These are phyloP conservation scores for Sciurus vulgaris DNA, from an alignment of 2,797 vertebrate species.

Conservation along the genomic window DNA sequence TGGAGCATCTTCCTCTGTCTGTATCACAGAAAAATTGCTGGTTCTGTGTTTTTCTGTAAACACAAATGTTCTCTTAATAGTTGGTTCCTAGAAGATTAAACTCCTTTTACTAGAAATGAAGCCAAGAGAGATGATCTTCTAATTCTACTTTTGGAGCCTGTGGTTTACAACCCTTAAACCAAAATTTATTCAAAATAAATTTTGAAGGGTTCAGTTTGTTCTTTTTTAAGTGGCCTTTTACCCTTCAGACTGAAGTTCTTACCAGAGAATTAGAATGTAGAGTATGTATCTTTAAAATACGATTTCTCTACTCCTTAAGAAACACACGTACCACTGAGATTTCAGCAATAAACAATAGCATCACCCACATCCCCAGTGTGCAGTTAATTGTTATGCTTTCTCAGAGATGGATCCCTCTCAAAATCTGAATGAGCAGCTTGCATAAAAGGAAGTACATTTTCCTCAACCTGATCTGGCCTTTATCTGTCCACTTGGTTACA, in stretches of 20 bases:
- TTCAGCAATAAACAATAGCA: not conserved
- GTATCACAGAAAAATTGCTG: not conserved
- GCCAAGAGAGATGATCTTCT: not conserved
- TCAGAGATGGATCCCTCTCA: not conserved
- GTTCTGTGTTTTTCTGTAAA: not conserved
- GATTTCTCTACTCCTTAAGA: constrained; percentile 17
- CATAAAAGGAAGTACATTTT: constrained; percentile 44
- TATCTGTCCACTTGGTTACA: constrained; percentile 45
- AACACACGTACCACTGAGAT: not conserved
- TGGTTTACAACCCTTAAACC: not conserved
- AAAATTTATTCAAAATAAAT: constrained; percentile 36
- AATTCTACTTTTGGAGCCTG: not conserved
- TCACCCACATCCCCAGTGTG: not conserved
- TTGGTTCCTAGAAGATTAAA: constrained; percentile 2
- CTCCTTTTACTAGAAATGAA: not conserved
- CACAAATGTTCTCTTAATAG: not conserved
- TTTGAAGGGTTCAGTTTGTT: not conserved
- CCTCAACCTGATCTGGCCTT: not conserved
- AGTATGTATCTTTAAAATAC: not conserved
- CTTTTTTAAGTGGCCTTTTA: not conserved
- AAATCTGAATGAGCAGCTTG: constrained; percentile 44
- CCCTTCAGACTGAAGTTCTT: not conserved
- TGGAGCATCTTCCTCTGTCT: not conserved
- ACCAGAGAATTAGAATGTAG: not conserved
- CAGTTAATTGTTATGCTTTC: not conserved